Conservation (phyloP, 2,113 vertebrate genomes). For the Dromas ardeola region DNA sequence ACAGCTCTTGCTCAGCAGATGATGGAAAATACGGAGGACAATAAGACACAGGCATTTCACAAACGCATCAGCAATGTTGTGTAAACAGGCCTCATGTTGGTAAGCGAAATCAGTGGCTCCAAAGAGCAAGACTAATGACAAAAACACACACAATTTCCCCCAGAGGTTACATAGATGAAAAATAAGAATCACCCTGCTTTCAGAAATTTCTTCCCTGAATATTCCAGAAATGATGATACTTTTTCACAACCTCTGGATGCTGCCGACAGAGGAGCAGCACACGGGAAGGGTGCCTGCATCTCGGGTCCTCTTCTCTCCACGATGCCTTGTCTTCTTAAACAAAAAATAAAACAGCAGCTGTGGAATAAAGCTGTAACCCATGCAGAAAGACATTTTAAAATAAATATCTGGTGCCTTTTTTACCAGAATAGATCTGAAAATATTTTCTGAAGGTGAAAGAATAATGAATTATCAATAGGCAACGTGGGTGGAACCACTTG, state of each 20-base stretch:
- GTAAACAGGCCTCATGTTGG: rapidly evolving
- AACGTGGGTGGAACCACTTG: conserved; percentile 31
- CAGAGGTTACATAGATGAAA: background rate
- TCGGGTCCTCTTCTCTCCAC: background rate
- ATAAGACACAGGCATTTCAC: background rate
- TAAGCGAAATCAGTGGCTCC: background rate
- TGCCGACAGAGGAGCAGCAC: background rate
- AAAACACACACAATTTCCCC: rapidly evolving
- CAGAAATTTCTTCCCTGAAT: background rate
- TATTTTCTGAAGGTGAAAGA: conserved; percentile 2
- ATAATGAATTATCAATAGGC: conserved; percentile 19
- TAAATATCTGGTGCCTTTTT: background rate
- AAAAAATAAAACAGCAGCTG: background rate
- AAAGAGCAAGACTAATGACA: background rate
- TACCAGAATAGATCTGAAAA: background rate
- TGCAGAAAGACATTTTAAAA: background rate
- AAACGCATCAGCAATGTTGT: background rate
- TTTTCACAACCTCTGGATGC: background rate
- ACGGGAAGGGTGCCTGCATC: background rate
- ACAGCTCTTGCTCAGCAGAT: rapidly evolving
- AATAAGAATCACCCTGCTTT: background rate
- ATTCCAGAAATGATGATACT: background rate
- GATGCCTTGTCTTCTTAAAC: background rate
- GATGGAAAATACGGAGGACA: background rate
- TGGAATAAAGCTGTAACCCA: background rate